Evolutionary conservation across 2,888 invertebrate species (phyloP), one percentile per base, ranked within the genome.

Genomic region (Ophion ventricosus): DNA sequence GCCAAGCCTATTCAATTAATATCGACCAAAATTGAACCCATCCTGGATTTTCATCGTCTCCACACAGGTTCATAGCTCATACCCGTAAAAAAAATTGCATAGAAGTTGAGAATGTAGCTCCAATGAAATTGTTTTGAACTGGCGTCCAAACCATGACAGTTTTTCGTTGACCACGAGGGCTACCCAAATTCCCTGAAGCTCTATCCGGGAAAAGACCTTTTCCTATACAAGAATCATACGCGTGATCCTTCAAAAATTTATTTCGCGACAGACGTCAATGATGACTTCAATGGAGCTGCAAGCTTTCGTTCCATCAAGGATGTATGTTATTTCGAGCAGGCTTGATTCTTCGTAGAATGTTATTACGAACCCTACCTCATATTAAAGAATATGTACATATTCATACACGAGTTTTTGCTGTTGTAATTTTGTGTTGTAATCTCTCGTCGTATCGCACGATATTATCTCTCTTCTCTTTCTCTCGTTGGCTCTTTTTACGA

Each of bases 401-500:
- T 59, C 7, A 57, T 20, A 59, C 14, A 70, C 29, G 69, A 49
- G 17, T 80, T 67, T 43, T 29, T 49, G 66, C 66, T 67, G 25
- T 29, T 49, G 69, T 61, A 56, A 43, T 83, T 74, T 69, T 73
- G 80, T 83, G 83, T 77, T 73, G 73, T 80, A 84, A 84, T 84
- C 40, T 77, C 67, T 81, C 63, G 64, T 74, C 64, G 74, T 64
- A 63, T 73, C 77, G 40, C 72, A 59, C 80, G 72, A 72, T 54
- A 73, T 59, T 59, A 56, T 74, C 43, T 77, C 54, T 73, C 76
- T 80, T 73, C 80, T 76, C 76, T 80, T 69, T 72, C 72, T 77
- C 74, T 78, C 70, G 74, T 49, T 78, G 54, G 11, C 56, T 82
- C 67, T 74, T 56, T 70, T 73, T 64, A 49, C 73, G 72, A 17